Conservation (phyloP, 1,140 invertebrate species). For the Armadillidium nasatum region DNA sequence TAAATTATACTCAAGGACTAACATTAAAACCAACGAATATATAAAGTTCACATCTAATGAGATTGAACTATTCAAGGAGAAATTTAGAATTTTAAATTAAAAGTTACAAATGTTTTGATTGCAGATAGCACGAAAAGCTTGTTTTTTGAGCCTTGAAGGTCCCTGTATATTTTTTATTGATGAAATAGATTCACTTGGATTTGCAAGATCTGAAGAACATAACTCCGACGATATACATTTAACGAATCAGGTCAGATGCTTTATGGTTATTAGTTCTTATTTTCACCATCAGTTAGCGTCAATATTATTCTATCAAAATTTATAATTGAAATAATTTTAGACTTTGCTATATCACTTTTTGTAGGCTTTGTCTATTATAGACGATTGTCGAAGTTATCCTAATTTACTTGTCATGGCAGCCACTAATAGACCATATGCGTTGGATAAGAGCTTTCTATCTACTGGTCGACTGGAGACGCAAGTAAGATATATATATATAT, state of each 20-base stretch:
- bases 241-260: neutral
- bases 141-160: neutral
- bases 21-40: too few relatives aligned
- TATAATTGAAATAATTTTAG: too few relatives aligned
- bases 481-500: neutral
- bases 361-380: neutral
- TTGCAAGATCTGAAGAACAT: neutral
- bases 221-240: neutral
- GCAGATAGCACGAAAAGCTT: constrained; percentile 2
- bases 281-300: too few relatives aligned
- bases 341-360: too few relatives aligned
- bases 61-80: too few relatives aligned
- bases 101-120: neutral
- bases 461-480: neutral
- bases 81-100: too few relatives aligned
- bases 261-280: neutral
- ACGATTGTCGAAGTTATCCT: neutral
- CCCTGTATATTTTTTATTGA: neutral
- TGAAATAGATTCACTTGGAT: constrained; percentile 10
- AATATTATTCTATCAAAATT: too few relatives aligned
- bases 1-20: too few relatives aligned
- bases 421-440: neutral
- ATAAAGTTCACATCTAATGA: too few relatives aligned
- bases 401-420: constrained; percentile 6
- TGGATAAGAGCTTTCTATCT: neutral